Base-by-base conservation (phyloP, 1,140 invertebrate species). In the Drosophila varians region DNA sequence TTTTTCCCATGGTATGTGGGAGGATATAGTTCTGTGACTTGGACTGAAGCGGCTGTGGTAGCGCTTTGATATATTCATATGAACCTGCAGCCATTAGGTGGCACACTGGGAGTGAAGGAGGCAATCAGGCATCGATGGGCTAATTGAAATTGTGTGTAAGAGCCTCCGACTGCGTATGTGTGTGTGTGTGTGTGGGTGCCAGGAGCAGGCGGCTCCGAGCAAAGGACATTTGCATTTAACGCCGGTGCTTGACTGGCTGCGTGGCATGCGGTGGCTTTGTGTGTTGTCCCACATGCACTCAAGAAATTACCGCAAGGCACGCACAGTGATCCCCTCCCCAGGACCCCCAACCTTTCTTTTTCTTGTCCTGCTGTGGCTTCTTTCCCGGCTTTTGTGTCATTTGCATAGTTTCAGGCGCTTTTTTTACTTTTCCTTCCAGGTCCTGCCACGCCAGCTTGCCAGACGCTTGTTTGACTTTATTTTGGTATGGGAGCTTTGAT, bases 301-400 rank as follows among this genome's bases (percentile, higher is more conserved):
- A 76, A 86, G 72, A 80, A 86, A 86, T 80, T 80, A 76, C 62
- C 74, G 51, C 14, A 43, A 57, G 55, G 52, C 82, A 80, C 76
- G 77, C 82, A 86, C 65, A 64, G 56, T 61, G 70, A 53, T 66
- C 60, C 64, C 51, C 42, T 26, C 38, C 18, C 54, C 25, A 8
- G 8, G 4, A 9, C 12, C 36, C 36, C 36, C 5, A 7, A 38
- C 7, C 16, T 38, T 43, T 23, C 40, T 48, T 18, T 21, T 4
- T 2, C 56, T 11, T 11, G 14, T 11, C 38, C 18, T 26, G 12
- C 28, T 11, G 9, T 11, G 14, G 36, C 36, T 31, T 7, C 18
- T 26, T 12, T 25, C 51, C 47, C 47, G 70, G 19, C 47, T 55
- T 62, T 49, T 74, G 45, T 60, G 55, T 36, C 60, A 77, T 70